phyloP scores from a whole-genome alignment of 2,113 vertebrate genomes.

The Carassius carassius region DNA sequence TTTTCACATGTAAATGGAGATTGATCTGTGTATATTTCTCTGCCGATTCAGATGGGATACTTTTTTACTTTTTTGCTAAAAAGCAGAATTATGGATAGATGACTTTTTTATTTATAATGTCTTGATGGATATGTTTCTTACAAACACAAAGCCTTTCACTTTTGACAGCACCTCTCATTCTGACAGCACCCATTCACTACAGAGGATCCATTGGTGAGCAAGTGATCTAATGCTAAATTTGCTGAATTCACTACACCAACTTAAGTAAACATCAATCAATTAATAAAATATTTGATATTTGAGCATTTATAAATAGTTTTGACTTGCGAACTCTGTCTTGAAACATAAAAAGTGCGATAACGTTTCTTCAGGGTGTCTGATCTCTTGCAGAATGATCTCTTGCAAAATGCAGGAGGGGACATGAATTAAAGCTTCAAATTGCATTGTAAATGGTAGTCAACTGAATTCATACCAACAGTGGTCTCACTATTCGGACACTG shows the following conservation, averaged over 20 bases:
- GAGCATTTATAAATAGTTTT: neutral
- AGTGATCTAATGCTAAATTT: too few species aligned
- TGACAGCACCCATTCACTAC: too few species aligned
- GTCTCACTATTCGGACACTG: neutral
- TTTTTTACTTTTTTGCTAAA: too few species aligned
- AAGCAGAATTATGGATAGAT: too few species aligned
- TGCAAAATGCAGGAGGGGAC: neutral
- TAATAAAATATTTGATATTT: neutral
- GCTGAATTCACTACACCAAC: neutral
- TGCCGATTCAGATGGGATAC: too few species aligned
- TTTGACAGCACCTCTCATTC: too few species aligned
- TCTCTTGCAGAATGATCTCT: neutral
- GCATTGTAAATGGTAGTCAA: neutral
- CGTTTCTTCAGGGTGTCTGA: neutral
- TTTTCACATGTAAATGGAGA: too few species aligned
- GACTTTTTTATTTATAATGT: too few species aligned
- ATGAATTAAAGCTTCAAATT: neutral
- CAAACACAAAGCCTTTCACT: too few species aligned
- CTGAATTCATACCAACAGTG: neutral
- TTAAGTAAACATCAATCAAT: neutral
- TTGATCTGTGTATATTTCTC: too few species aligned
- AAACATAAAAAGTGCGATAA: neutral
- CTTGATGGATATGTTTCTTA: too few species aligned
- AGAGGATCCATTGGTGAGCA: too few species aligned
- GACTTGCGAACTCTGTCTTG: neutral